Evolutionary conservation across 1,140 invertebrate species (phyloP), one percentile per base, ranked within the genome.

Genomic region (Zaprionus vittiger): DNA sequence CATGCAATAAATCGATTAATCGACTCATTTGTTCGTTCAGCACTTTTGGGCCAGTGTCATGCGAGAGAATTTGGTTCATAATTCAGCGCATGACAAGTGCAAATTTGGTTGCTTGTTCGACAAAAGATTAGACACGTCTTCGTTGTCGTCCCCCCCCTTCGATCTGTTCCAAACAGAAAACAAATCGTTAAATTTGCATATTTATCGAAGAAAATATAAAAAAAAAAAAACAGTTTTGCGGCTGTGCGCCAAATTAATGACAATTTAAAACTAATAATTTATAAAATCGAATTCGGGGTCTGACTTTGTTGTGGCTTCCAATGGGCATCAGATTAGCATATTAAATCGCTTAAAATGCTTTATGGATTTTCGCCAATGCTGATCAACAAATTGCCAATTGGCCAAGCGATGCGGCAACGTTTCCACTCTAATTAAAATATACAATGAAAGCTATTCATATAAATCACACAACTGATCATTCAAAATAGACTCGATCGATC

Each of bases 191-290:
- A 44, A 84, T 89, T 89, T 76, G 81, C 84, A 89, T 89, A 84
- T 89, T 89, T 69, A 52, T 22, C 17, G 47, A 14, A 4, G n/a
- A 52, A n/a, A 44, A 66, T 68, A 47, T 52, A 66, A 49, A n/a
- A 44, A 66, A 65, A 47, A 47, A 66, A 56, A 73, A 73, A 62
- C 41, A 57, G 28, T 63, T 61, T 64, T 60, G 78, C 54, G 67
- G 81, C 80, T 77, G 54, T 68, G 64, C 72, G 71, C 59, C 84
- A 90, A 90, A 90, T 90, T 91, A 91, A 90, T 90, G 85, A 72
- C 85, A 73, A 82, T 91, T 90, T 90, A 90, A 82, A 82, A 85
- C 77, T 85, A 91, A 90, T 90, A 90, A 91, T 76, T 90, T 90
- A 90, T 85, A 78, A 89, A 89, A 89, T 85, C 85, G 77, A 83